phyloP scores from a whole-genome alignment of 2,113 vertebrate species.

The Xiphophorus couchianus region DNA sequence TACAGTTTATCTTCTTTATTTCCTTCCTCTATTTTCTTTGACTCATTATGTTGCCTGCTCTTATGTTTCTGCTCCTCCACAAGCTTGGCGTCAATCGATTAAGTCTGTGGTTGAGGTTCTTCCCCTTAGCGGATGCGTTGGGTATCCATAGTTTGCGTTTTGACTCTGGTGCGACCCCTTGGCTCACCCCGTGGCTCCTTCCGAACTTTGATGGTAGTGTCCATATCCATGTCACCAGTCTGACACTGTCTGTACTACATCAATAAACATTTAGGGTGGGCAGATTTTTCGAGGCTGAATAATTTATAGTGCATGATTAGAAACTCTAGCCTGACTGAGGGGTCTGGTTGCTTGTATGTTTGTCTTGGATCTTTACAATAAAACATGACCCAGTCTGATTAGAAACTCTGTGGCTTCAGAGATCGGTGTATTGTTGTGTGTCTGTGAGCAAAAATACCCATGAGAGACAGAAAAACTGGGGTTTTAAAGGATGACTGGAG shows the following conservation, averaged over 20 bases:
- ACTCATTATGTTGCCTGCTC: conserved; percentile 31
- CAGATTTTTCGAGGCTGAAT: conserved; percentile 83
- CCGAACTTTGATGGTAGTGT: conserved; percentile 84
- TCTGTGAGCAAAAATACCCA: background rate
- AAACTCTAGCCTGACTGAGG: conserved; percentile 82
- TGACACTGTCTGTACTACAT: conserved; percentile 78
- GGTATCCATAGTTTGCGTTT: conserved; percentile 59
- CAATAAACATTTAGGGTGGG: conserved; percentile 88
- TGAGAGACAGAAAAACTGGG: conserved; percentile 2
- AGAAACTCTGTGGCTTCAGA: conserved; percentile 43
- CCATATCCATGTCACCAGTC: conserved; percentile 78
- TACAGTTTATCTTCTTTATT: conserved; percentile 48
- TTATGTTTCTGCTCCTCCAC: conserved; percentile 43
- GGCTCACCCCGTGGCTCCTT: conserved; percentile 58
- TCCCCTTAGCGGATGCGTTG: conserved; percentile 54
- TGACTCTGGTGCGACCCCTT: conserved; percentile 64
- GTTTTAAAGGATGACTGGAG: conserved; percentile 13
- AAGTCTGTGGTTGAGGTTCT: conserved; percentile 52
- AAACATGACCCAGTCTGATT: conserved; percentile 76
- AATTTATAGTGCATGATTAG: conserved; percentile 85
- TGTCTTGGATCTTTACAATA: conserved; percentile 82
- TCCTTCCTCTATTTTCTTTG: conserved; percentile 46
- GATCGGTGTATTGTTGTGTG: conserved; percentile 7
- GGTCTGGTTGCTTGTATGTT: conserved; percentile 82
- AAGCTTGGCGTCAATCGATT: conserved; percentile 74